phyloP scores from a whole-genome alignment of 2,113 vertebrate genomes.

The Xyliphius kryptos region DNA sequence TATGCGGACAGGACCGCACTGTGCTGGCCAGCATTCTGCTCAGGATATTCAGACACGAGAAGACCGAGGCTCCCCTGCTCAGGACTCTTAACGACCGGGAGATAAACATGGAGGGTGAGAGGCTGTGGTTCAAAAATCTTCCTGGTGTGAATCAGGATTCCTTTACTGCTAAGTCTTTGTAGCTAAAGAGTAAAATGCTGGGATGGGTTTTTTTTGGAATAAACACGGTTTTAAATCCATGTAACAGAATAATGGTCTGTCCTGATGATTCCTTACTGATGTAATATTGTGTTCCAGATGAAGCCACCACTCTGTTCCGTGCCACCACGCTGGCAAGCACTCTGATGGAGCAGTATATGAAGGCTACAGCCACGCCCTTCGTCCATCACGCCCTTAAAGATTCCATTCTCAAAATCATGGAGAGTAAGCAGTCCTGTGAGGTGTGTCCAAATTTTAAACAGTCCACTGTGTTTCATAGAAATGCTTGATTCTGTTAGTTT shows the following conservation, averaged over 20 bases:
- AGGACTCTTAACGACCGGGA: constrained; percentile 92
- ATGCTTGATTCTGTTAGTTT: too few species aligned
- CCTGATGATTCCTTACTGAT: too few species aligned
- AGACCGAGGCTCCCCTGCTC: constrained; percentile 80
- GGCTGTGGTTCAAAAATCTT: too few species aligned
- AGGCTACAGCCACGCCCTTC: constrained; percentile 91
- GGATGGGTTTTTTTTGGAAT: too few species aligned
- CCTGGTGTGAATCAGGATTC: too few species aligned
- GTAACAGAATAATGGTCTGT: too few species aligned
- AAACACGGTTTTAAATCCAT: too few species aligned
- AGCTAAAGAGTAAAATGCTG: too few species aligned
- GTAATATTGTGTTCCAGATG: constrained; percentile 68
- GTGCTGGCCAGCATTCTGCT: constrained; percentile 88
- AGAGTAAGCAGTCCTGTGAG: constrained; percentile 97
- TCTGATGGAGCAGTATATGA: constrained; percentile 98
- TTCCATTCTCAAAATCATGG: constrained; percentile 94
- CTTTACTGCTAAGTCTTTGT: too few species aligned
- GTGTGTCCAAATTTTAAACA: constrained; percentile 59
- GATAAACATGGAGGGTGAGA: constrained; percentile 94
- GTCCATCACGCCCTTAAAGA: constrained; percentile 94
- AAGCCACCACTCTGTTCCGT: constrained; percentile 92
- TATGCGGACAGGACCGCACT: constrained; percentile 93
- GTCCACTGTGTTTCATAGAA: too few species aligned
- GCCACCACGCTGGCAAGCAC: constrained; percentile 95
- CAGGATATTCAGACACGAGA: constrained; percentile 91